phyloP scores from a whole-genome alignment of 92 coral and sea anemone species.

The Epizoanthus ramosus region DNA sequence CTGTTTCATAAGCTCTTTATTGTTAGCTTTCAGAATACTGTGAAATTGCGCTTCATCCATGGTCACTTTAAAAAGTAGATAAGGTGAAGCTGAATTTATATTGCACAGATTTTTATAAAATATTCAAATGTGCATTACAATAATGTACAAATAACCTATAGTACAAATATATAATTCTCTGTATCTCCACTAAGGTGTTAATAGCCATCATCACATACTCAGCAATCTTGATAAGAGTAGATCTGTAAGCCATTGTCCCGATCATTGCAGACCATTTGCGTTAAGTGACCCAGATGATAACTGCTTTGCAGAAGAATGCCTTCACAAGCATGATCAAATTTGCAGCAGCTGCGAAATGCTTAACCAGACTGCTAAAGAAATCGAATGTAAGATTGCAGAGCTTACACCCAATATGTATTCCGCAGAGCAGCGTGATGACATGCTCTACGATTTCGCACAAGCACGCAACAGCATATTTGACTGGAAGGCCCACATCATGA shows the following conservation, averaged over 20 bases:
- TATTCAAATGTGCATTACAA: no score
- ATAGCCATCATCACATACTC: no score
- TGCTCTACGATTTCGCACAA: constrained; percentile 43
- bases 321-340: constrained; percentile 38
- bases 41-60: constrained; percentile 17
- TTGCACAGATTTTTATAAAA: no score
- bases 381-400: constrained; percentile 36
- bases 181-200: no score
- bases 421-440: constrained; percentile 48
- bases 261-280: constrained; percentile 60
- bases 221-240: no score
- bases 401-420: constrained; percentile 36
- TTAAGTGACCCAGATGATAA: constrained; percentile 48
- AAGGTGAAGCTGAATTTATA: no score
- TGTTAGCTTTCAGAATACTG: background rate
- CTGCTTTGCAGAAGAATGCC: constrained; percentile 32
- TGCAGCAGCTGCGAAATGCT: constrained; percentile 57
- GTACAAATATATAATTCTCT: no score
- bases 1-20: background rate
- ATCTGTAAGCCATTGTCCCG: constrained; percentile 55
- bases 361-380: constrained; percentile 22
- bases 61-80: background rate
- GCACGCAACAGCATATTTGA: constrained; percentile 29
- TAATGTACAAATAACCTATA: no score
- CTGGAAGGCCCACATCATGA: constrained; percentile 62